A percentile compares a stretch with the other conserved stretches of the same genome.
phyloP scores from a whole-genome alignment of 2,113 vertebrate genomes.

The Ceyx margarethae region DNA sequence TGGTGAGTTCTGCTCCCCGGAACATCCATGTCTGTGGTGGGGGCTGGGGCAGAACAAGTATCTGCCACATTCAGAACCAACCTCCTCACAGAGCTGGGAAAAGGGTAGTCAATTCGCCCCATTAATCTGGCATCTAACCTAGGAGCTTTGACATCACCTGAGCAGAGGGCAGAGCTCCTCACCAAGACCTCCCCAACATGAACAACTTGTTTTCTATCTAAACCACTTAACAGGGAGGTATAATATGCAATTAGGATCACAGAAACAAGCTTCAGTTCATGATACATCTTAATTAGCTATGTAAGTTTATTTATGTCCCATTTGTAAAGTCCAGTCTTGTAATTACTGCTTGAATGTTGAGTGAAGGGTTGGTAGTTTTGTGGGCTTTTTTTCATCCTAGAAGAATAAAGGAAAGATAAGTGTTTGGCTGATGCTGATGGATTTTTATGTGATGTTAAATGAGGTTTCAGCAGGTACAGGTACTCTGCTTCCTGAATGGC shows the following conservation, averaged over 20 bases:
- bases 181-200: background rate
- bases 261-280: constrained; percentile 43
- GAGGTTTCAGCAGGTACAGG: background rate
- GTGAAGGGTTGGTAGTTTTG: background rate
- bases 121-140: background rate
- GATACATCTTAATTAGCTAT: constrained; percentile 69
- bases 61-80: background rate
- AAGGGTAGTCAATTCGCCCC: background rate
- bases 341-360: constrained; percentile 42
- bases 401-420: background rate
- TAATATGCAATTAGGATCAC: constrained; percentile 51
- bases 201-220: constrained; percentile 43
- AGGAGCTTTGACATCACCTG: background rate
- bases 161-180: background rate
- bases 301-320: constrained; percentile 70
- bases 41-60: background rate
- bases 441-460: background rate
- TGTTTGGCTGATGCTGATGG: background rate
- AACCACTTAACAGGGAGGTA: constrained; percentile 49
- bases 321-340: constrained; percentile 61
- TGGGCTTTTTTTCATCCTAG: background rate
- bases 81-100: background rate
- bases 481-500: background rate
- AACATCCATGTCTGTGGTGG: background rate
- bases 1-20: background rate